Evolutionary conservation across 1,140 invertebrate species (phyloP).

Genomic region (Choristoneura fumiferana): DNA sequence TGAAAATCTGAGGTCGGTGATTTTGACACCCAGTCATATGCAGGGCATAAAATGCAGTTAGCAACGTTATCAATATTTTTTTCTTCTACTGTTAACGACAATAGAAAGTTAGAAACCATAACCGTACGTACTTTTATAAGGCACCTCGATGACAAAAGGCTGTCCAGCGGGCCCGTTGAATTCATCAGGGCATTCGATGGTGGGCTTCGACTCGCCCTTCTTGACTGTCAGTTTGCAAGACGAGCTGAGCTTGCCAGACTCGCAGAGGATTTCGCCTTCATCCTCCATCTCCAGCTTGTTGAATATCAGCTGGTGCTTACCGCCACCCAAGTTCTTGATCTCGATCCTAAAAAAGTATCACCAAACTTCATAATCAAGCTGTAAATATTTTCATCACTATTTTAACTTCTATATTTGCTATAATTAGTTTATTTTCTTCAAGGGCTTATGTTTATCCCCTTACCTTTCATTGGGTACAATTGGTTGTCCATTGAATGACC

Average conservation of each 20-base stretch:
- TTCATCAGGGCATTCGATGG: slow-evolving; percentile 88
- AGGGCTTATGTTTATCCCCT: too few relatives aligned
- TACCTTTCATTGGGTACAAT: slow-evolving; percentile 87
- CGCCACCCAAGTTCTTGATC: slow-evolving; percentile 94
- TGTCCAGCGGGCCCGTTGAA: slow-evolving; percentile 89
- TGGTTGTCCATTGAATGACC: slow-evolving; percentile 94
- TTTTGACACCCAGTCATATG: too few relatives aligned
- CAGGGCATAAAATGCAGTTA: too few relatives aligned
- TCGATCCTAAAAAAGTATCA: slow-evolving; percentile 80
- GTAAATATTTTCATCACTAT: too few relatives aligned
- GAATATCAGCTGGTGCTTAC: slow-evolving; percentile 94
- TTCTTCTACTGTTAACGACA: too few relatives aligned
- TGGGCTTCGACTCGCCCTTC: slow-evolving; percentile 90
- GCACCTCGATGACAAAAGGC: slow-evolving; percentile 91
- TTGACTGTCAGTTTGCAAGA: slow-evolving; percentile 90
- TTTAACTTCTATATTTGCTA: too few relatives aligned
- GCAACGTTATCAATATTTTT: too few relatives aligned
- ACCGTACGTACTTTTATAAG: slow-evolving; percentile 88
- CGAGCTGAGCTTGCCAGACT: slow-evolving; percentile 89
- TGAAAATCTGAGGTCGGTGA: too few relatives aligned
- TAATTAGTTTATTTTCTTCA: too few relatives aligned
- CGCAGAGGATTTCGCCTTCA: slow-evolving; percentile 91
- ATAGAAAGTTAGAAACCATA: neutral
- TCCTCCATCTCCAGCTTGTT: slow-evolving; percentile 90
- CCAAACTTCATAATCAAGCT: too few relatives aligned